Base-by-base conservation (phyloP, 2,113 vertebrate species). In the Chinchilla lanigera region DNA sequence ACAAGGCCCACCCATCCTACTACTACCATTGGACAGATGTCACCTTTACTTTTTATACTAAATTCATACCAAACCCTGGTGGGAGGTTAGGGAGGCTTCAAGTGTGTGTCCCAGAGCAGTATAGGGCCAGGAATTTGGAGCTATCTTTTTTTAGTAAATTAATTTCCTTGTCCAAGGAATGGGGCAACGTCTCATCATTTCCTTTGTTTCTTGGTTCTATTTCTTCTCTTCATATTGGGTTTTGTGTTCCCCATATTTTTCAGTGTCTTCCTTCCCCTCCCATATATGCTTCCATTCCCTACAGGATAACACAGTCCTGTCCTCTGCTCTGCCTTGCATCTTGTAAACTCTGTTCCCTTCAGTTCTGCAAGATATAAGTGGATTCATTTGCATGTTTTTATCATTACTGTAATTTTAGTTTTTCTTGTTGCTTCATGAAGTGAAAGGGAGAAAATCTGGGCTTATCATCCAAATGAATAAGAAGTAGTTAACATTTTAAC, bases 131-230 rank as follows among this genome's bases (percentile, higher is more conserved):
- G 47, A 71, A 87, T n/a, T 82, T 56, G n/a, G 19, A 52, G 50
- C n/a, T 81, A 19, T 67, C 16, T 95, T 94, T 95, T 94, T 96
- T 90, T 44, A 67, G 35, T 26, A 61, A 61, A 65, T 33, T 85
- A 26, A 47, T 88, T 61, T 96, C 3, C 13, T 85, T 94, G 77
- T 63, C 14, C 1, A n/a, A 81, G 77, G 28, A 81, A 54, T 24
- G 4, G 19, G 10, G 92, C 13, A 38, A 11, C 69, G 7, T 12
- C 20, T 94, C 12, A 20, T 13, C 7, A 50, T 13, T 30, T 80
- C 22, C 7, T 14, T 69, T 28, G 56, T 52, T 78, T 11, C n/a
- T 67, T 77, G 38, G 47, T 35, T 89, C 9, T 41, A 0, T 28
- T 50, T 41, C 0, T 75, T 11, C 30, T 5, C 75, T 84, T 28